phyloP scores from a whole-genome alignment of 2,797 vertebrate species.

The Coreius guichenoti region DNA sequence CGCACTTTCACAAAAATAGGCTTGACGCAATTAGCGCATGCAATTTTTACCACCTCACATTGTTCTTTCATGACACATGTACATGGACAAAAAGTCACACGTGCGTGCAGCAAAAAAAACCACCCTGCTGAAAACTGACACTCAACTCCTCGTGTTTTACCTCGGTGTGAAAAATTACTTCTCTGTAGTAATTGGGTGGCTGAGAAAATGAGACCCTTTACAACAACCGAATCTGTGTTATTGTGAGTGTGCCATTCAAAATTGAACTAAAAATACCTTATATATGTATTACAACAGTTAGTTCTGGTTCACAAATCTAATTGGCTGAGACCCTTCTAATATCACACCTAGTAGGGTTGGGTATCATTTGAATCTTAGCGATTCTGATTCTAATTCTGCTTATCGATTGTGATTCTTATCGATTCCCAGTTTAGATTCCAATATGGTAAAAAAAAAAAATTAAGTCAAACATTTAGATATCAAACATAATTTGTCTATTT shows the following conservation, averaged over 20 bases:
- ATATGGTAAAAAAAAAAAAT: not conserved
- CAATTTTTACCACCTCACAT: conserved; percentile 27
- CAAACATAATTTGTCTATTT: not conserved
- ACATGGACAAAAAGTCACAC: conserved; percentile 31
- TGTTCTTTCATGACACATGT: conserved; percentile 20
- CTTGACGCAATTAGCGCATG: conserved; percentile 10
- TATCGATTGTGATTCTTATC: not conserved
- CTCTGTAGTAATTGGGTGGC: conserved; percentile 31
- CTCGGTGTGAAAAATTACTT: conserved; percentile 47
- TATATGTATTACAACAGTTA: not conserved
- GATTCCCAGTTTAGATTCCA: not conserved
- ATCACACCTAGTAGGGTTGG: not conserved
- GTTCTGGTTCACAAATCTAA: not conserved
- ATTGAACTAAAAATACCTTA: not conserved
- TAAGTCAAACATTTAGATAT: not conserved
- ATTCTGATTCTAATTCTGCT: not conserved
- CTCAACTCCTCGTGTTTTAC: conserved; percentile 17
- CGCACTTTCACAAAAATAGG: conserved; percentile 28
- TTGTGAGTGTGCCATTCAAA: not conserved
- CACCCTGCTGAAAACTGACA: conserved; percentile 15
- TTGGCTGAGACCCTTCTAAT: not conserved
- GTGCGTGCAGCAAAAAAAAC: conserved; percentile 20
- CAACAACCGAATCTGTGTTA: not conserved
- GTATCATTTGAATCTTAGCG: not conserved
- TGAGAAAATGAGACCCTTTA: conserved; percentile 37